Percentiles rank a stretch among this genome's conserved stretches.
Evolutionary conservation across 2,797 vertebrate species (phyloP).

Genomic region (Serranus cabrilla): DNA sequence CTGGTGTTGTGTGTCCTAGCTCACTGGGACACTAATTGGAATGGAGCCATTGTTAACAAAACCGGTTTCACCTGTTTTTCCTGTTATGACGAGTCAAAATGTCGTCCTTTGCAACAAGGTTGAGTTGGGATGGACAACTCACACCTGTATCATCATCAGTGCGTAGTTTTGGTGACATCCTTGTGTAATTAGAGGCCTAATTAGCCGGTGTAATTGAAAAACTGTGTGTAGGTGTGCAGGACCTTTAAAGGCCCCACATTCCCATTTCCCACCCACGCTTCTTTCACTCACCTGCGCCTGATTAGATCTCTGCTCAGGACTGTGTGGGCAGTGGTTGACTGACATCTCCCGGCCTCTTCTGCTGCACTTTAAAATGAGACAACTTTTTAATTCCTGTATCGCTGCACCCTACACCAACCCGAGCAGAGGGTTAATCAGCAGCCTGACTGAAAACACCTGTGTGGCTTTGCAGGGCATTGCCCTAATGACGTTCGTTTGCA

Average conservation of each 20-base stretch:
- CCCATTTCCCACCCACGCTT: conserved; percentile 1
- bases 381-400: conserved; percentile 4
- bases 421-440: conserved; percentile 27
- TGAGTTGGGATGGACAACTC: too few relatives aligned
- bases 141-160: too few relatives aligned
- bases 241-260: conserved; percentile 6
- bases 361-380: conserved; percentile 4
- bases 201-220: conserved; percentile 24
- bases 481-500: conserved; percentile 22
- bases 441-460: conserved; percentile 22
- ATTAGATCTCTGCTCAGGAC: conserved; percentile 31
- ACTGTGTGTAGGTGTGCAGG: conserved; percentile 18
- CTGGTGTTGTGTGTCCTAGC: too few relatives aligned
- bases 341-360: neutral
- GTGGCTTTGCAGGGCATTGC: neutral
- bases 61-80: too few relatives aligned
- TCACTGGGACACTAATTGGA: too few relatives aligned
- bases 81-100: too few relatives aligned
- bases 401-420: neutral
- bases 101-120: too few relatives aligned
- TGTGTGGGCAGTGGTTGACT: neutral
- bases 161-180: neutral
- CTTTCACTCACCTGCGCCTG: conserved; percentile 24
- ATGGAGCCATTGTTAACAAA: too few relatives aligned
- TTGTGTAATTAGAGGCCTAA: neutral